These are phyloP conservation scores for Mesoclemmys tuberculata DNA, from an alignment of 2,113 vertebrate genomes.

Conservation along the genomic window DNA sequence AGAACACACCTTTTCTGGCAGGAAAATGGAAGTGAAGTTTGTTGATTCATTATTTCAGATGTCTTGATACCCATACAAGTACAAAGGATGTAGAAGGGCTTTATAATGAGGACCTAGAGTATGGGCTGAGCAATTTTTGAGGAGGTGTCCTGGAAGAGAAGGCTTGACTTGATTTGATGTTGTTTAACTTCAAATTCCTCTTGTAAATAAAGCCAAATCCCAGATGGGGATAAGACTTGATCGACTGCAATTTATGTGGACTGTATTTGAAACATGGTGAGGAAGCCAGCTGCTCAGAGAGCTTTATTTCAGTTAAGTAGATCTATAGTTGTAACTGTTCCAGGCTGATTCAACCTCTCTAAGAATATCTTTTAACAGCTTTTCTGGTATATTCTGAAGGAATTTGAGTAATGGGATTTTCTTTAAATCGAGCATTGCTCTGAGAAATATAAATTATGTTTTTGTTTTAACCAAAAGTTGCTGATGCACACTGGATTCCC, in stretches of 20 bases:
- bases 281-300: not conserved
- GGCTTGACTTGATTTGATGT: not conserved
- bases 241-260: not conserved
- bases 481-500: slow-evolving; percentile 12
- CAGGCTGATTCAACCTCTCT: not conserved
- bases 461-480: slow-evolving; percentile 43
- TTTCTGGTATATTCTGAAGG: not conserved
- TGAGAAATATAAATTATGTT: not conserved
- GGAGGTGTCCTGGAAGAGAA: not conserved
- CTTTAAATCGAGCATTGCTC: slow-evolving; percentile 29
- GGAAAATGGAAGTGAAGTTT: not conserved
- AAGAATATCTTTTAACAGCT: slow-evolving; percentile 8
- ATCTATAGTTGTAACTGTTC: slow-evolving; percentile 19
- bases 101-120: not conserved
- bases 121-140: not conserved
- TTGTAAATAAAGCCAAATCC: not conserved
- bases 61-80: slow-evolving; percentile 26
- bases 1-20: not conserved
- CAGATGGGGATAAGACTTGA: not conserved
- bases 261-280: not conserved
- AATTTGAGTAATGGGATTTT: not conserved
- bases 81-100: not conserved
- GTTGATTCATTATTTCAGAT: not conserved
- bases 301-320: not conserved
- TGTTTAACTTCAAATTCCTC: not conserved